These are phyloP conservation scores for Grammomys surdaster DNA, from an alignment of 2,113 vertebrate species.

Conservation along the genomic window DNA sequence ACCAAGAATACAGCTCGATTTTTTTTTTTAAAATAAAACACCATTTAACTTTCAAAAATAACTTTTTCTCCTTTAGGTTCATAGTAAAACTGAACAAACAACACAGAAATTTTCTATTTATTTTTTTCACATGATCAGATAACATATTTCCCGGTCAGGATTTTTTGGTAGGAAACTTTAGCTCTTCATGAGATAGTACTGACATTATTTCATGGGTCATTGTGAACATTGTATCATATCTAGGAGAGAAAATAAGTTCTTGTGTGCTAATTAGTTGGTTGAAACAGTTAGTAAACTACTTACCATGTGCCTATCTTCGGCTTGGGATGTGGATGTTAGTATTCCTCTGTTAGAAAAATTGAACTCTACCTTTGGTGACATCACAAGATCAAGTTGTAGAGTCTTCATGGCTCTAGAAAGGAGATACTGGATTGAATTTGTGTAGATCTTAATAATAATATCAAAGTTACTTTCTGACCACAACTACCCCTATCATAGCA, in stretches of 20 bases:
- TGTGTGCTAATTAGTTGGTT: background rate
- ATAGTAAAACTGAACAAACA: background rate
- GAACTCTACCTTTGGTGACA: background rate
- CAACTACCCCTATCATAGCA: background rate
- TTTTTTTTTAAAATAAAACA: background rate
- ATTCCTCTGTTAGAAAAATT: background rate
- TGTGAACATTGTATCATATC: background rate
- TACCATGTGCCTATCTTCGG: background rate
- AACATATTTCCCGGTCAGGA: background rate
- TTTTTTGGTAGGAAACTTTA: background rate
- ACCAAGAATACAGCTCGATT: constrained; percentile 34
- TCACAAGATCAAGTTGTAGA: background rate
- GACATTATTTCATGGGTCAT: background rate
- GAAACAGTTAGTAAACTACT: background rate
- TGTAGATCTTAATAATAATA: background rate
- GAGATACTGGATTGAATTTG: background rate
- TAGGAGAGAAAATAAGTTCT: background rate
- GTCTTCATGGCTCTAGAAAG: background rate
- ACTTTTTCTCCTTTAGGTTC: background rate
- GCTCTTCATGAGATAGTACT: background rate
- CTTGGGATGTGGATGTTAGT: background rate
- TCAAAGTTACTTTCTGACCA: background rate
- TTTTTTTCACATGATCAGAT: background rate
- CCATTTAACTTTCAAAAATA: background rate
- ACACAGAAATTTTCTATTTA: background rate